A percentile compares a stretch with the other conserved stretches of the same genome.
These are phyloP conservation scores for Hemitrygon akajei DNA, from an alignment of 2,797 vertebrate species.

Conservation along the genomic window DNA sequence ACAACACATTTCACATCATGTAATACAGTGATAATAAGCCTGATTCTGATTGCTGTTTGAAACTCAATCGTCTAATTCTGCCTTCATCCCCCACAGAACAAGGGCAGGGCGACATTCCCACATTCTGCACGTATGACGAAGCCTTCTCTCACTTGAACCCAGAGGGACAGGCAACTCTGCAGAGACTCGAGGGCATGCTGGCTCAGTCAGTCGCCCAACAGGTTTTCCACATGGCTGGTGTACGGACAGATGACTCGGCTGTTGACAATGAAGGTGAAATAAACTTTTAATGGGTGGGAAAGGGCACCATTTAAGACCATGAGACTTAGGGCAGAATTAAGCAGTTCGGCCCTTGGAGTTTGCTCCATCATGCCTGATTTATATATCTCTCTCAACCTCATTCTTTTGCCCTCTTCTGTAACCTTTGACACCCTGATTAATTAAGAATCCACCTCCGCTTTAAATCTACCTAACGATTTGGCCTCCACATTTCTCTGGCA, in stretches of 20 bases:
- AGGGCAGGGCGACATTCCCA: conserved; percentile 71
- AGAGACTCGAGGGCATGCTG: conserved; percentile 88
- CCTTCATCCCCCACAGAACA: conserved; percentile 60
- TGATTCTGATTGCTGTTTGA: not conserved
- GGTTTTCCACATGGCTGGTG: conserved; percentile 80
- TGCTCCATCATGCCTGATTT: too few species aligned
- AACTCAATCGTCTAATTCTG: not conserved
- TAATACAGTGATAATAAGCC: too few species aligned
- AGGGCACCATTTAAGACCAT: not conserved
- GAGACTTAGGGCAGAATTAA: too few species aligned
- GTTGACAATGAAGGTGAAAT: conserved; percentile 73
- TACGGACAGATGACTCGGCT: conserved; percentile 72
- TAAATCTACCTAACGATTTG: too few species aligned
- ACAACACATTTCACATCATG: too few species aligned
- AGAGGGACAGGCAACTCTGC: conserved; percentile 85
- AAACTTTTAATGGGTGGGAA: not conserved
- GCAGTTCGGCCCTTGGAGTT: too few species aligned
- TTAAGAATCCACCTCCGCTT: too few species aligned
- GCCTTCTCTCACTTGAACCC: conserved; percentile 78
- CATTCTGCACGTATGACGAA: conserved; percentile 92
- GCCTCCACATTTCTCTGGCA: too few species aligned
- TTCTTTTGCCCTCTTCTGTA: too few species aligned
- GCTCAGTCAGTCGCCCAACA: conserved; percentile 77
- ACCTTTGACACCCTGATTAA: too few species aligned
- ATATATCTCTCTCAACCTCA: too few species aligned